These are phyloP conservation scores for Phataginus tetradactyla DNA, from an alignment of 2,797 vertebrate species.

Conservation along the genomic window DNA sequence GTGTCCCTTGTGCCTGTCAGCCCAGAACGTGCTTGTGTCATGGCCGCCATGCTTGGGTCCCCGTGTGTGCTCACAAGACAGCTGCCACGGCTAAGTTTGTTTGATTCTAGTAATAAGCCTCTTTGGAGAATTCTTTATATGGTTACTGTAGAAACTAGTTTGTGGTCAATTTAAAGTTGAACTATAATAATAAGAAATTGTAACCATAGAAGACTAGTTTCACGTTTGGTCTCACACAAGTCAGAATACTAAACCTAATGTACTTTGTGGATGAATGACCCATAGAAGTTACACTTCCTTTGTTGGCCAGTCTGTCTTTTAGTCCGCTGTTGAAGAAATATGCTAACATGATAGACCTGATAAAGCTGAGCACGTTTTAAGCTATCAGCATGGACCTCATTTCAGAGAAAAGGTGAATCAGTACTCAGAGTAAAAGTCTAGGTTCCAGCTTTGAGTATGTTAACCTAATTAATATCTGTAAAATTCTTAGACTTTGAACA, in stretches of 20 bases:
- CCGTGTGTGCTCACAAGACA: not conserved
- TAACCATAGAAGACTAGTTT: constrained; percentile 73
- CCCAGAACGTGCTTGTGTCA: not conserved
- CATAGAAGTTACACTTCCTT: constrained; percentile 43
- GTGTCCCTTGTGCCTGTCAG: too few species aligned
- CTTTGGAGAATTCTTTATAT: constrained; percentile 58
- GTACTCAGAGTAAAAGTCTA: constrained; percentile 21
- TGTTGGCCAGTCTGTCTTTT: not conserved
- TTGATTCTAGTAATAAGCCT: constrained; percentile 44
- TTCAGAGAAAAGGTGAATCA: constrained; percentile 49
- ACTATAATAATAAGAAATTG: constrained; percentile 66
- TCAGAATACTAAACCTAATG: constrained; percentile 56
- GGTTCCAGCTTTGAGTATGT: not conserved
- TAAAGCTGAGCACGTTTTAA: constrained; percentile 61
- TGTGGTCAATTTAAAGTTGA: constrained; percentile 66
- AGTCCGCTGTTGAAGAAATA: constrained; percentile 47
- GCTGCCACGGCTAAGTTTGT: not conserved
- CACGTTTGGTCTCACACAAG: constrained; percentile 40
- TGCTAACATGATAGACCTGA: not conserved
- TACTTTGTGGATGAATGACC: not conserved
- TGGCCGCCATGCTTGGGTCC: not conserved
- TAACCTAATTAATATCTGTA: not conserved
- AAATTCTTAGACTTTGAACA: not conserved
- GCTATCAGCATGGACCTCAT: constrained; percentile 21
- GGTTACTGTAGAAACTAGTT: constrained; percentile 41